Conservation (phyloP, 2,113 vertebrate genomes). For the Ageneiosus marmoratus region DNA sequence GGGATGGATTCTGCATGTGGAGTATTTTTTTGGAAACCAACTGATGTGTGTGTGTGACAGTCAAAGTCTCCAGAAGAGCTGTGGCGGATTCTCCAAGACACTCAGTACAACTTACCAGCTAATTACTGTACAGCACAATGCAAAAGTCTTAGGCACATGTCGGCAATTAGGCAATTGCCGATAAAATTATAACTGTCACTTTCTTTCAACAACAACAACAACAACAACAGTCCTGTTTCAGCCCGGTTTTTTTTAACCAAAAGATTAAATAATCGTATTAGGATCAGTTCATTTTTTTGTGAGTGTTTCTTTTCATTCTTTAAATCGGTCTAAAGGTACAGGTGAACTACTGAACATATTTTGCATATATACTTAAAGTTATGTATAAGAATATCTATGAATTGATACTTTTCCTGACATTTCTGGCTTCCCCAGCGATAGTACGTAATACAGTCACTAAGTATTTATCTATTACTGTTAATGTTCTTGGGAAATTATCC, state of each 20-base stretch:
- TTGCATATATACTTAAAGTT: not conserved
- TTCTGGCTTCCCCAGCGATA: not conserved
- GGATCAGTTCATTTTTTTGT: not conserved
- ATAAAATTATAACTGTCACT: too few relatives aligned
- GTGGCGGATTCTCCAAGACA: too few relatives aligned
- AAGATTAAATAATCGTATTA: not conserved
- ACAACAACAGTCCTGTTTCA: not conserved
- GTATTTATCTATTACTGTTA: not conserved
- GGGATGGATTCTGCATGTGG: slow-evolving; percentile 6
- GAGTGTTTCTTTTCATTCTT: not conserved
- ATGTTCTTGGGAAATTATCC: not conserved
- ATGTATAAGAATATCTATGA: too few relatives aligned
- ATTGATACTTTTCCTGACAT: not conserved
- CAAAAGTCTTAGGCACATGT: not conserved
- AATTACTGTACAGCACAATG: too few relatives aligned
- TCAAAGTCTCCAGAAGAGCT: too few relatives aligned
- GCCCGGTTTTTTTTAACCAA: not conserved
- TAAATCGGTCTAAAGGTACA: too few relatives aligned
- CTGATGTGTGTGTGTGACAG: not conserved
- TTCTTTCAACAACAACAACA: too few relatives aligned
- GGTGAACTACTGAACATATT: too few relatives aligned
- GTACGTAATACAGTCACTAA: not conserved
- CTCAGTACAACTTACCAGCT: too few relatives aligned
- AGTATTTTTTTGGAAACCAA: slow-evolving; percentile 9
- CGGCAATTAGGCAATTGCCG: too few relatives aligned